Conservation (phyloP, 1,140 invertebrate genomes). For the Stegodyphus mimosarum region DNA sequence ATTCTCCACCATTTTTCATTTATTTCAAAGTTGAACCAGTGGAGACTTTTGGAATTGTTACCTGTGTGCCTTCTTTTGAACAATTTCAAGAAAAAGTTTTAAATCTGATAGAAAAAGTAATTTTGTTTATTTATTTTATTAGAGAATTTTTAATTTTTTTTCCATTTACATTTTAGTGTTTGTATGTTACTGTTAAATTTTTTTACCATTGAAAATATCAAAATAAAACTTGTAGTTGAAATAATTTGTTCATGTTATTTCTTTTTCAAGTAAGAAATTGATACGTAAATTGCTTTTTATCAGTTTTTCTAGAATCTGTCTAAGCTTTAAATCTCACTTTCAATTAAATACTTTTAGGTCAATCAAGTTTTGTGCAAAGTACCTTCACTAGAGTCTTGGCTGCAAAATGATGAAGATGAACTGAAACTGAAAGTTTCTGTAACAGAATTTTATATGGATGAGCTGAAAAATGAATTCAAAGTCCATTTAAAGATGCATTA, state of each 20-base stretch:
- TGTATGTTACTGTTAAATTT: not conserved
- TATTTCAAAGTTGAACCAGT: constrained; percentile 3
- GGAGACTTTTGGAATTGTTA: not conserved
- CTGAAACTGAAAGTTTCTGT: constrained; percentile 31
- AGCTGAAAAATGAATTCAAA: constrained; percentile 14
- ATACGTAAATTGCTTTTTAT: no score
- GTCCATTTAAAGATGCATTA: not conserved
- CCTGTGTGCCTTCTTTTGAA: constrained; percentile 21
- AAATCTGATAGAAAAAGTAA: constrained; percentile 18
- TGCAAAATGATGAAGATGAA: constrained; percentile 22
- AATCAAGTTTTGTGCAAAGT: constrained; percentile 36
- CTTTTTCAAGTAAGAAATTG: no score
- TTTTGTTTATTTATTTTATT: not conserved
- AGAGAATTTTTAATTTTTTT: not conserved
- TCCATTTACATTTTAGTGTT: not conserved
- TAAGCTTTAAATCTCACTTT: no score
- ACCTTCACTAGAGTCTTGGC: constrained; percentile 36
- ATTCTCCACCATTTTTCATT: not conserved
- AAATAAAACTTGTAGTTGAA: no score
- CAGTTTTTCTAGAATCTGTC: no score
- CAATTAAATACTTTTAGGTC: constrained; percentile 20
- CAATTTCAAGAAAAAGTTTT: constrained; percentile 35
- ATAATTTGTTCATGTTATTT: no score
- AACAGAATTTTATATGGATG: constrained; percentile 34
- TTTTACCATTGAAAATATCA: no score